phyloP scores from a whole-genome alignment of 2,113 vertebrate species.

The Centrocercus urophasianus region DNA sequence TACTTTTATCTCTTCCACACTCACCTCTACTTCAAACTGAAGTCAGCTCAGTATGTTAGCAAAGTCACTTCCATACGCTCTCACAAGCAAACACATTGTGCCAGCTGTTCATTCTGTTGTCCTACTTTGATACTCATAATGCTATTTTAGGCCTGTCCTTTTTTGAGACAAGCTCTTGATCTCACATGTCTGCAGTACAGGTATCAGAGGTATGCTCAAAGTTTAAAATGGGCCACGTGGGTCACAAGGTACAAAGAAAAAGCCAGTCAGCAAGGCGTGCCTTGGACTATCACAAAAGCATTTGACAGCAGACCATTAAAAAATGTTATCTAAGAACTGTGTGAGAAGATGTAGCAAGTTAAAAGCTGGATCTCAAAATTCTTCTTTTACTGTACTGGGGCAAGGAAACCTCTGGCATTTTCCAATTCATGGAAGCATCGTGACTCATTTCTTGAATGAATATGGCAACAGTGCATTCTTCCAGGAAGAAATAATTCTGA shows the following conservation, averaged over 20 bases:
- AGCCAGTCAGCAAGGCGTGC: background rate
- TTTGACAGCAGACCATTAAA: background rate
- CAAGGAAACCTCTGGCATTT: background rate
- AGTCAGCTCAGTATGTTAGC: background rate
- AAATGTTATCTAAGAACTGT: background rate
- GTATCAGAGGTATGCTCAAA: background rate
- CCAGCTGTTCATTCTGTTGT: background rate
- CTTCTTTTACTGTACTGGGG: background rate
- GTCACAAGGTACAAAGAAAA: background rate
- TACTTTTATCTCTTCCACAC: background rate
- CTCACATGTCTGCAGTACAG: background rate
- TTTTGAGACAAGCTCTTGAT: background rate
- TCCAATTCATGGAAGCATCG: background rate
- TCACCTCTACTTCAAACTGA: background rate
- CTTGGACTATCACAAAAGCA: background rate
- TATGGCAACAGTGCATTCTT: background rate
- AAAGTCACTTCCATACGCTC: background rate
- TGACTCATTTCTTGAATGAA: background rate
- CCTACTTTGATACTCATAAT: too few species aligned
- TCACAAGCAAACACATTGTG: background rate
- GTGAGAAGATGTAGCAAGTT: background rate
- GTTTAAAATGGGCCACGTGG: background rate
- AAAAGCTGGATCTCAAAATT: background rate
- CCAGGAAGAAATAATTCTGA: background rate
- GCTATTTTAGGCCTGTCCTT: background rate